Evolutionary conservation across 2,113 vertebrate genomes (phyloP).

Genomic region (Dinomys branickii): DNA sequence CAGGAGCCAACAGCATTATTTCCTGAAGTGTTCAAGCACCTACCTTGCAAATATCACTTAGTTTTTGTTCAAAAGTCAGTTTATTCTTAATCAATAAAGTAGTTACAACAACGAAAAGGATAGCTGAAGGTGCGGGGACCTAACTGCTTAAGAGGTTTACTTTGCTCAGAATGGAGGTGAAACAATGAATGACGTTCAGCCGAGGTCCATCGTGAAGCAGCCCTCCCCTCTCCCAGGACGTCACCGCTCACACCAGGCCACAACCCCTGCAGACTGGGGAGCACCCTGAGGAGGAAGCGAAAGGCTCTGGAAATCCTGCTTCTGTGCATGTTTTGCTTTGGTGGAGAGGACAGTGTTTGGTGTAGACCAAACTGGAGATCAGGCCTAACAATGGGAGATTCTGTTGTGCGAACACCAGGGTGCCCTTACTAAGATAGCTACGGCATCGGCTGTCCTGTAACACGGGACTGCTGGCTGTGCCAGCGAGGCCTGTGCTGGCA

Average conservation of each 20-base stretch:
- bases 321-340: background rate
- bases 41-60: background rate
- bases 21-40: background rate
- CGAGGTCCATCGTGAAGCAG: background rate
- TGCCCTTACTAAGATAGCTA: background rate
- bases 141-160: background rate
- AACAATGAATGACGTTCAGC: background rate
- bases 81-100: slow-evolving; percentile 18
- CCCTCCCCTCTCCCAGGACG: background rate
- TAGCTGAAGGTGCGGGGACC: background rate
- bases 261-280: rapidly evolving
- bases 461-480: background rate
- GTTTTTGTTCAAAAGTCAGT: background rate
- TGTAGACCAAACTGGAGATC: background rate
- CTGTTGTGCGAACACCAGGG: background rate
- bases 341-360: background rate
- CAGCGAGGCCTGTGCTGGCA: background rate
- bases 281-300: background rate
- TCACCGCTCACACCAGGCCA: background rate
- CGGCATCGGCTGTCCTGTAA: background rate
- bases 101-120: background rate
- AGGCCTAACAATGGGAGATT: background rate
- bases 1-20: background rate
- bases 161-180: background rate
- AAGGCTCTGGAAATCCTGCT: background rate